phyloP scores from a whole-genome alignment of 2,113 vertebrate species.

The Catharus fuscescens region DNA sequence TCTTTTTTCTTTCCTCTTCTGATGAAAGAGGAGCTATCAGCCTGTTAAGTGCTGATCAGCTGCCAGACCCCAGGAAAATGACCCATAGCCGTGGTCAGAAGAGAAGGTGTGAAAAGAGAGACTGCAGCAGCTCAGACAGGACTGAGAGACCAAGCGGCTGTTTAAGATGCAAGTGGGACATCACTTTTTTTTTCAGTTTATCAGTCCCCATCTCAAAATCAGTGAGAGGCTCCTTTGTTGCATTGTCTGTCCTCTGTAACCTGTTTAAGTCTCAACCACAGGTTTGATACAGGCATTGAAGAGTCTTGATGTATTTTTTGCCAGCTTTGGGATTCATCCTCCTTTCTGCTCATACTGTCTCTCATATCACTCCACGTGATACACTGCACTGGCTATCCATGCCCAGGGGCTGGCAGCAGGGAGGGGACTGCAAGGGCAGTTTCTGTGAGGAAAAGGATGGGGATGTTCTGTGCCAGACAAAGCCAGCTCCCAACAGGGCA shows the following conservation, averaged over 20 bases:
- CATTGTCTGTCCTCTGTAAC: neutral
- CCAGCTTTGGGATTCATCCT: neutral
- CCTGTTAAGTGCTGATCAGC: neutral
- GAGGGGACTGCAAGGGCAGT: neutral
- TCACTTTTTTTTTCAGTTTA: neutral
- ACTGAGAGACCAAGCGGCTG: neutral
- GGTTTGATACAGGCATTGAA: neutral
- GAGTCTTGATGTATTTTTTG: neutral
- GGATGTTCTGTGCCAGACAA: neutral
- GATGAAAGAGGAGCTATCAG: neutral
- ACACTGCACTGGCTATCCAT: accelerated
- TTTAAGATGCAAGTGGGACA: accelerated
- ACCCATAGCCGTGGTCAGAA: neutral
- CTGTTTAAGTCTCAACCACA: neutral
- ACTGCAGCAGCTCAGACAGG: neutral
- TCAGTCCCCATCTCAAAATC: neutral
- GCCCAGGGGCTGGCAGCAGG: accelerated
- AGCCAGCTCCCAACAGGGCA: accelerated
- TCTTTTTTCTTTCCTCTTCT: neutral
- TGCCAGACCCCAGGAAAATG: neutral
- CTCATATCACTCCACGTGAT: neutral
- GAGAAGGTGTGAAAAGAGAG: neutral
- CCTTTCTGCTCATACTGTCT: neutral
- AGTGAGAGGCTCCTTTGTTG: neutral
- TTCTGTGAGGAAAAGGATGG: neutral